Evolutionary conservation across 2,888 invertebrate species (phyloP).

Genomic region (Thysanoteuthis rhombus): DNA sequence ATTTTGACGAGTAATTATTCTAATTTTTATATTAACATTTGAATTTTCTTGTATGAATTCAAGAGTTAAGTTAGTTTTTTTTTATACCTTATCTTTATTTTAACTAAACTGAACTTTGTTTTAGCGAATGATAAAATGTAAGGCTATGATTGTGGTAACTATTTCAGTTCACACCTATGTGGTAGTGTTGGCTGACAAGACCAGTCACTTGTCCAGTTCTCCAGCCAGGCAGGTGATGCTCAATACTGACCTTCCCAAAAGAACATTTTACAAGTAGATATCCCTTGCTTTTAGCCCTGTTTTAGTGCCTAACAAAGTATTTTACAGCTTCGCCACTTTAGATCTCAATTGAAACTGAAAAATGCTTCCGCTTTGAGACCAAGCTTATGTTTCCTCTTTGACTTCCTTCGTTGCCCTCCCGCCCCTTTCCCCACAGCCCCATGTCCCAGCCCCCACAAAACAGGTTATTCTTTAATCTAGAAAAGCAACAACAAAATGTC

Average conservation of each 20-base stretch:
- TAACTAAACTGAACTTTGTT: background rate
- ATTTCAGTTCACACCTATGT: background rate
- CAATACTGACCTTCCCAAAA: background rate
- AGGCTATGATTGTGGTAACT: background rate
- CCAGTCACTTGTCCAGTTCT: background rate
- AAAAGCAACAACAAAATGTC: slow-evolving; percentile 30
- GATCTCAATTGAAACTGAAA: background rate
- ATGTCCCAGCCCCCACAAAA: background rate
- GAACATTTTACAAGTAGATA: background rate
- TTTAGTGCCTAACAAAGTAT: background rate
- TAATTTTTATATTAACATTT: too few relatives aligned
- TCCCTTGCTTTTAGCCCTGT: background rate
- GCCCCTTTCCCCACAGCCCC: background rate
- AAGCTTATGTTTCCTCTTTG: slow-evolving; percentile 28
- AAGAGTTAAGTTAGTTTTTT: too few relatives aligned
- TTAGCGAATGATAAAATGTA: background rate
- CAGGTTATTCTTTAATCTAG: slow-evolving; percentile 1
- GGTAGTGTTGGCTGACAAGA: background rate
- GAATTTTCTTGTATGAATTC: too few relatives aligned
- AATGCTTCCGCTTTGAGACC: background rate
- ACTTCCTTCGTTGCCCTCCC: background rate
- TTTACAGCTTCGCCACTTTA: slow-evolving; percentile 29
- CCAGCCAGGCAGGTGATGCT: background rate
- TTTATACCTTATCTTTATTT: background rate
- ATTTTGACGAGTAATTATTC: too few relatives aligned